Evolutionary conservation across 2,888 invertebrate genomes (phyloP), one percentile per base, ranked within the genome.

Genomic region (Idaea biselata): DNA sequence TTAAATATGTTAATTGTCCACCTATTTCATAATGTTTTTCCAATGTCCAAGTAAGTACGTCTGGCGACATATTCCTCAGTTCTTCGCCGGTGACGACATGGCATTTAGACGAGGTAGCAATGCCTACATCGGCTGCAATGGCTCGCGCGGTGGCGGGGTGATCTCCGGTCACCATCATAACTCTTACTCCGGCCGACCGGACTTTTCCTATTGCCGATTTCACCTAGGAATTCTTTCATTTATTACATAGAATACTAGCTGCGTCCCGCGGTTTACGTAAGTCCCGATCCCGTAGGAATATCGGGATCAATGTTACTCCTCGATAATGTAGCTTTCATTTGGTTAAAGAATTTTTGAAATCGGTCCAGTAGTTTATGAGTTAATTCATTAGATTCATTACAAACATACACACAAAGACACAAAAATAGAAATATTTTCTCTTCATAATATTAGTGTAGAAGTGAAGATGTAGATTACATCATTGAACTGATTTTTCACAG

Each of bases 131-230:
- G 65, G 93, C 89, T 0, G 96, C 96, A 65, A 97, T 95, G 3
- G 97, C 96, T 75, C 95, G 94, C 18, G 97, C 96, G 1, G 97
- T 97, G 60, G 95, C 94, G 0, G 96, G 96, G 86, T 97, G 96
- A 84, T 97, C 97, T n/a, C 96, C 96, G 0, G 96, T 96, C 5
- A 96, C 95, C 96, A 96, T 96, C 76, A 96, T 94, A 11, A 95
- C 94, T 58, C 96, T 95, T 63, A 97, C 97, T 6, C 96, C 96
- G 0, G 97, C 96, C 16, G 93, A 94, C 31, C 95, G 94, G 69
- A 96, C 96, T 60, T 95, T 93, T 16, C 79, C 73, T n/a, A 95
- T 94, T 1, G 96, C 96, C 33, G 74, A 74, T 3, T 73, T 65
- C 1, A 91, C 91, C 91, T 91, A 18, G 18, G 16, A 53, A 53